Evolutionary conservation across 2,888 invertebrate species (phyloP), one percentile per base, ranked within the genome.

Genomic region (Aproaerema taeniolella): DNA sequence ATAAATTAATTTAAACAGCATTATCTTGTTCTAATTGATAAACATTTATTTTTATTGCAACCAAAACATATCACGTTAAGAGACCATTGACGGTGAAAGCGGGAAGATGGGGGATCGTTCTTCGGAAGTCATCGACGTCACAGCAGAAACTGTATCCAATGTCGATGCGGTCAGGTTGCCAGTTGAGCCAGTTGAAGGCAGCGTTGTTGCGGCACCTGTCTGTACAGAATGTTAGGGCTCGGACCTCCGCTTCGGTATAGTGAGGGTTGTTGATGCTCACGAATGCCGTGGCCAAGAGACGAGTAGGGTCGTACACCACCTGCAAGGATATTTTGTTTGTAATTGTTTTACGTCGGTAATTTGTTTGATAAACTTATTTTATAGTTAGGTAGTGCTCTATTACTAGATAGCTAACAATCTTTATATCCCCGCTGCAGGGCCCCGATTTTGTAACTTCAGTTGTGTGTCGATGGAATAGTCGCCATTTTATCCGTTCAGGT

Each of bases 251-350:
- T 14, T 65, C 52, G 0, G 73, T 75, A 55, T 81, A 79, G 66
- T 89, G 82, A 0, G 91, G 91, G 58, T 92, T 91, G 70, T 92
- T 92, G 40, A 90, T 83, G 30, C 89, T 87, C 4, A 92, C 58
- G 52, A 91, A 88, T 1, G 88, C 91, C 1, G 89, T 81, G 0
- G 89, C 91, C 2, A 80, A 60, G 6, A 80, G 71, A 1, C 64
- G 72, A 0, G 54, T 54, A 1, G 83, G 71, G 41, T 91, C 89
- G 53, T 89, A 88, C 0, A 88, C 80, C 2, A 91, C 87, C 82
- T 90, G 41, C 26, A 26, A 3, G 8, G 26, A 26, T n/a, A 26
- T 26, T 6, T 20, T 20, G 20, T 6, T 20, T n/a, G n/a, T n/a
- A n/a, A n/a, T n/a, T n/a, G n/a, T n/a, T n/a, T n/a, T n/a, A n/a